phyloP scores from a whole-genome alignment of 2,113 vertebrate genomes.

The Penelope pileata region DNA sequence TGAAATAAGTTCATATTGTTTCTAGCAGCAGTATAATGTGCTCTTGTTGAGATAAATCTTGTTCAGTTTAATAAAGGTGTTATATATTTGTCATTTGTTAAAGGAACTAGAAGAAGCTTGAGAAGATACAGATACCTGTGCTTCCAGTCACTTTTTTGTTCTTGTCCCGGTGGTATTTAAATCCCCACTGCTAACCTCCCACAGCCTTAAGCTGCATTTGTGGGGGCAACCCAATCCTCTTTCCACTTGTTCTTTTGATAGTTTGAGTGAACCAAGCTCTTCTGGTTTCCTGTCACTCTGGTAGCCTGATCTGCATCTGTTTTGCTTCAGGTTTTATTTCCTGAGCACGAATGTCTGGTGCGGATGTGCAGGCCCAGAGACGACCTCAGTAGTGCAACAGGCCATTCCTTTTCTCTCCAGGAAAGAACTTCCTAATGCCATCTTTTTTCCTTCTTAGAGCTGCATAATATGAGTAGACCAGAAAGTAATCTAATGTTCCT shows the following conservation, averaged over 20 bases:
- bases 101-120: not conserved
- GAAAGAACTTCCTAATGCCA: not conserved
- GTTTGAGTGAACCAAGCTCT: not conserved
- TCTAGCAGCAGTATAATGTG: not conserved
- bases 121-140: not conserved
- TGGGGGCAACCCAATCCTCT: not conserved
- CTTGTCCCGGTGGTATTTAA: not conserved
- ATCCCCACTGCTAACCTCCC: not conserved
- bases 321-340: not conserved
- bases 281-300: rapidly evolving
- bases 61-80: not conserved
- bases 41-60: not conserved
- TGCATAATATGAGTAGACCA: not conserved
- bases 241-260: not conserved
- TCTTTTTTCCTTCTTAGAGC: not conserved
- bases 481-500: not conserved
- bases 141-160: not conserved
- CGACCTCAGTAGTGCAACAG: not conserved
- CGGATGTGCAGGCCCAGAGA: not conserved
- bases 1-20: not conserved
- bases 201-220: rapidly evolving
- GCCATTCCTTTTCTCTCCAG: not conserved
- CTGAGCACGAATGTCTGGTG: not conserved
- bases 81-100: not conserved
- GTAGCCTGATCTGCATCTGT: not conserved